Evolutionary conservation across 2,113 vertebrate species (phyloP), one percentile per base, ranked within the genome.

Genomic region (Syngnathus scovelli): DNA sequence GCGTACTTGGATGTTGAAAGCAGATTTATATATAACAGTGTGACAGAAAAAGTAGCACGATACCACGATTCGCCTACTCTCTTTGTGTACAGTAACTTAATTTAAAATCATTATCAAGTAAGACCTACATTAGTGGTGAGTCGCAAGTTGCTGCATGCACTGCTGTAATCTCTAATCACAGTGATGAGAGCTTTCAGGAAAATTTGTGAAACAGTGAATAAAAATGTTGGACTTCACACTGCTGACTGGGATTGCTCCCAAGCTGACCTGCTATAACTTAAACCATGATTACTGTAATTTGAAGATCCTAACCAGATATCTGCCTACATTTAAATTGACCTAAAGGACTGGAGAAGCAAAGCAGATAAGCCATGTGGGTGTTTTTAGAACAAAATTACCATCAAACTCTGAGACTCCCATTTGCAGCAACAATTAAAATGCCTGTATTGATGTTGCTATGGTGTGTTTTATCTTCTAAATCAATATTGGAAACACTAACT

Each of bases 401-500:
- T 54, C 6, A 64, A 44, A 39, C 21, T n/a, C 9, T 41, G 36
- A 66, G 46, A 59, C 44, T 55, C 65, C 46, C 49, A 60, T 41
- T 33, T 60, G 41, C 2, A 60, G 12, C 21, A 71, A 48, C 64
- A 52, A 70, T 58, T 48, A 27, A 61, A 72, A 72, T 21, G 16
- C 23, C 1, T 72, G 72, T 62, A 61, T 51, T 13, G 9, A 68
- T 54, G 16, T 55, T 7, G 65, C 52, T 77, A 54, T 67, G 71
- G 23, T 60, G 72, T 62, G 55, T 15, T 36, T 69, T 65, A 72
- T 55, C 59, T 36, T 36, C n/a, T 48, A 43, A 67, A n/a, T 33
- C 27, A 33, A 61, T 41, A 80, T 67, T 39, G 39, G 77, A 72
- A 58, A 49, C 64, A 62, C 18, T 75, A 63, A 70, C 55, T 67